A percentile compares a stretch with the other conserved stretches of the same genome.
Evolutionary conservation across 2,113 vertebrate genomes (phyloP).

Genomic region (Balaenoptera acutorostrata): DNA sequence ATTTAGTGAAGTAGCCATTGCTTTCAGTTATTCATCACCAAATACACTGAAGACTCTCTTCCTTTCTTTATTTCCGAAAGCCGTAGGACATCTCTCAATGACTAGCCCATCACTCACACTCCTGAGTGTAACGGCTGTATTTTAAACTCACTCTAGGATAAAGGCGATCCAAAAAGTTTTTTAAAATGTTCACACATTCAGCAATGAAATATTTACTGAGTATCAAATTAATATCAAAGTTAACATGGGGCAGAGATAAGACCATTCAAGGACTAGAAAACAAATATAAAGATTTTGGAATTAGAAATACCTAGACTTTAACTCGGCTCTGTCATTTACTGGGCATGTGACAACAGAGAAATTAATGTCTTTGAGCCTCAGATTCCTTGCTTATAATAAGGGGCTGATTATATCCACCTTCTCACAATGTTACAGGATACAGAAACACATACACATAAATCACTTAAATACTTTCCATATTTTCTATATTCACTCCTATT

Average conservation of each 20-base stretch:
- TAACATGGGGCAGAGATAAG: not conserved
- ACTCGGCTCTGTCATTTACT: not conserved
- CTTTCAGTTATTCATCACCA: not conserved
- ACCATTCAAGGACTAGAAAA: not conserved
- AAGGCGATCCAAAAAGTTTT: not conserved
- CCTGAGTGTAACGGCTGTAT: not conserved
- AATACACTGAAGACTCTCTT: not conserved
- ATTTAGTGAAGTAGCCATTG: not conserved
- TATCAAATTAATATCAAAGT: not conserved
- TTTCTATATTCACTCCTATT: not conserved
- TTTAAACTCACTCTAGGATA: not conserved
- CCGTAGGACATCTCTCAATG: not conserved
- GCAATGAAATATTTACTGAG: not conserved
- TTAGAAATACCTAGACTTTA: not conserved
- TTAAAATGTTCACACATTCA: not conserved
- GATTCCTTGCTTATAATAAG: not conserved
- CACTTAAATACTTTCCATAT: not conserved
- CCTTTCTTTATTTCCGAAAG: not conserved
- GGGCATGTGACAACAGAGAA: not conserved
- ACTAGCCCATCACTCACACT: not conserved
- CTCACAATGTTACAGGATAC: not conserved
- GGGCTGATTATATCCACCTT: not conserved
- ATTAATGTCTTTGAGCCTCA: not conserved
- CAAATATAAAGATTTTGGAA: not conserved
- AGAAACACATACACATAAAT: not conserved